Conservation (phyloP, 2,888 invertebrate genomes). For the Melieria crassipennis region DNA sequence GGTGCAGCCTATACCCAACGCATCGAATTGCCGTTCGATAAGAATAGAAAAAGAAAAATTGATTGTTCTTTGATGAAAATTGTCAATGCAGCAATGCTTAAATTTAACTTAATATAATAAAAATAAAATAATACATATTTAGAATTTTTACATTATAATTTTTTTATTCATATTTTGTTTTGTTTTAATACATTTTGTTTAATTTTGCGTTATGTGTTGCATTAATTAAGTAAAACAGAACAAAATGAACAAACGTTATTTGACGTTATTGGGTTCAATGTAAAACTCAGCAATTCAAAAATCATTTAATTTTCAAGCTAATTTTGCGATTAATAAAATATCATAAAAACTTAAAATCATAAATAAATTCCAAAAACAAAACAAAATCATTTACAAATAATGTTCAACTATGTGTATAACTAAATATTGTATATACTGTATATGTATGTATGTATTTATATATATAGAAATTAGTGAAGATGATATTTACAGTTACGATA, state of each 20-base stretch:
- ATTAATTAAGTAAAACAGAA: no score
- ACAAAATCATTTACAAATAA: no score
- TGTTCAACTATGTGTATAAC: conserved; percentile 14
- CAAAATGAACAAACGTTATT: no score
- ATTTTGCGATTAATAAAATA: conserved; percentile 6
- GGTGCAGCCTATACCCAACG: conserved; percentile 47
- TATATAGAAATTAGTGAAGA: conserved; percentile 17
- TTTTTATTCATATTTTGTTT: no score
- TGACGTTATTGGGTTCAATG: no score
- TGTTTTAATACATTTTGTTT: no score
- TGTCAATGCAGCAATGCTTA: neutral
- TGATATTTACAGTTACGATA: conserved; percentile 60
- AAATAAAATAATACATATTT: no score
- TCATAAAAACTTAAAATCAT: neutral
- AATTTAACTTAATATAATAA: no score
- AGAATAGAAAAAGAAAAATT: conserved; percentile 22
- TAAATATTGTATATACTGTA: conserved; percentile 7
- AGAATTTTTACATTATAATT: no score
- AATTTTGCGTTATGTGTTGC: no score
- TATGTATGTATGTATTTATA: neutral
- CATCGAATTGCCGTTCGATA: neutral
- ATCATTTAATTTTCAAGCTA: no score
- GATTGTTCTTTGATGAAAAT: neutral
- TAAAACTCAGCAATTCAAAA: no score
- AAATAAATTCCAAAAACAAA: conserved; percentile 22